Percentiles rank a stretch among this genome's conserved stretches.
phyloP scores from a whole-genome alignment of 2,113 vertebrate species.

The Bos indicus region DNA sequence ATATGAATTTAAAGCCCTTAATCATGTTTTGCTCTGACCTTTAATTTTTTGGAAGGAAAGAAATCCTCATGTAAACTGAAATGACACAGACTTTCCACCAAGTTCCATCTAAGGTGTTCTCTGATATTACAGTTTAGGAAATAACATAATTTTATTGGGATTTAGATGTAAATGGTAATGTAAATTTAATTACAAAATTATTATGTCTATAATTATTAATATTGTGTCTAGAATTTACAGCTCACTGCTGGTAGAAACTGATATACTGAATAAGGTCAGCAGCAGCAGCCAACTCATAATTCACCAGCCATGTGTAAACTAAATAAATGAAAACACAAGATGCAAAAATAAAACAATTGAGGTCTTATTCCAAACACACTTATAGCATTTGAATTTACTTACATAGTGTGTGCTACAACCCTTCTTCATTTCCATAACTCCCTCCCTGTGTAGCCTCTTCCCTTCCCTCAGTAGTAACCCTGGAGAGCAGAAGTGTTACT shows the following conservation, averaged over 20 bases:
- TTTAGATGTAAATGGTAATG: not conserved
- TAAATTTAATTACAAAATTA: not conserved
- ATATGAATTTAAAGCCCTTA: not conserved
- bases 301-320: not conserved
- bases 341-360: not conserved
- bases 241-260: not conserved
- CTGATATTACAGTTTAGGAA: not conserved
- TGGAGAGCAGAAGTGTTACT: slow-evolving; percentile 54
- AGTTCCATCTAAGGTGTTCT: not conserved
- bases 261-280: not conserved
- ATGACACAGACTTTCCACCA: not conserved
- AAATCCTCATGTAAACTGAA: not conserved
- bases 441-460: not conserved
- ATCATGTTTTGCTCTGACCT: not conserved
- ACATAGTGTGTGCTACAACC: not conserved
- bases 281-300: not conserved
- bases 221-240: not conserved
- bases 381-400: slow-evolving; percentile 17
- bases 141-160: not conserved
- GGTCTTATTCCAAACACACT: not conserved
- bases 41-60: not conserved
- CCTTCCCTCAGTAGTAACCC: slow-evolving; percentile 53
- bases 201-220: not conserved
- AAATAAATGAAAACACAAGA: slow-evolving; percentile 16
- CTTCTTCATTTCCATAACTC: slow-evolving; percentile 51